phyloP scores from a whole-genome alignment of 2,113 vertebrate species.

The Bos javanicus region DNA sequence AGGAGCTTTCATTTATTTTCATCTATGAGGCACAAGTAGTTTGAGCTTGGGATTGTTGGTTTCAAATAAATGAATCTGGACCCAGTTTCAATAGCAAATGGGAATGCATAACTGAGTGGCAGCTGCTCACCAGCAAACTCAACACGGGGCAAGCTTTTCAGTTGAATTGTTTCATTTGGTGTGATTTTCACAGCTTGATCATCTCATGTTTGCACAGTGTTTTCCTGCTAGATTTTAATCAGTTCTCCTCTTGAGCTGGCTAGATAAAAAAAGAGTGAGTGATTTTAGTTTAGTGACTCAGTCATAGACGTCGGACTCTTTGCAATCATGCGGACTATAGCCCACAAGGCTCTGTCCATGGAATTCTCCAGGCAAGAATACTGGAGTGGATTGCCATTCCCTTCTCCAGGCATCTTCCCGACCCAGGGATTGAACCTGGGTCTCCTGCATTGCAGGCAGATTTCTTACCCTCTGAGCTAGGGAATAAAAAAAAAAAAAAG shows the following conservation, averaged over 20 bases:
- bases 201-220: neutral
- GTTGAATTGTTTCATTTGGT: neutral
- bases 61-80: neutral
- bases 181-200: neutral
- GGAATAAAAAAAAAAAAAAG: neutral
- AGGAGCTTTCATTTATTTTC: neutral
- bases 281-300: neutral
- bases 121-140: neutral
- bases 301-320: neutral
- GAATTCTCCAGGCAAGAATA: neutral
- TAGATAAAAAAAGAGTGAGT: neutral
- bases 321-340: accelerated
- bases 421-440: neutral
- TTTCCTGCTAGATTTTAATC: neutral
- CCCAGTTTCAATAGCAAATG: neutral
- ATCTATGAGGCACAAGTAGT: neutral
- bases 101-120: neutral
- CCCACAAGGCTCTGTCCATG: neutral
- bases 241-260: neutral
- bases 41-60: neutral
- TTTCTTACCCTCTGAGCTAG: neutral
- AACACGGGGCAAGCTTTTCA: neutral
- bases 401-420: neutral
- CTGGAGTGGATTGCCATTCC: neutral
- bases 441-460: neutral